Conservation (phyloP, 2,797 vertebrate species). For the Clarias platycephalus region DNA sequence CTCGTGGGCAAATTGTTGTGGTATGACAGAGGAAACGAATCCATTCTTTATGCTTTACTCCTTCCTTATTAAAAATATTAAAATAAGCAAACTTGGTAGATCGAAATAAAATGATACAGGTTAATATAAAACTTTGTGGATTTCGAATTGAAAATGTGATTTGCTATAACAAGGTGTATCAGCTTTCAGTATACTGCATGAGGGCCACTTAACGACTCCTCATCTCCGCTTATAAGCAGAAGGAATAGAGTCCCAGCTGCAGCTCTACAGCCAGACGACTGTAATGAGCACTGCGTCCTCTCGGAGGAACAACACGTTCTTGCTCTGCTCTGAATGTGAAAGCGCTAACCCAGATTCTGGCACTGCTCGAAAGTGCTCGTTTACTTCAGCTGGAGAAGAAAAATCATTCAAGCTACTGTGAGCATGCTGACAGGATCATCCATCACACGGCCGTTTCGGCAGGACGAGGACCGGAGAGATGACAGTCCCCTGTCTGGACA, state of each 20-base stretch:
- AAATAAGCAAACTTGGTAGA: not conserved
- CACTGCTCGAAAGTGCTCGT: slow-evolving; percentile 11
- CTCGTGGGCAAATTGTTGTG: not conserved
- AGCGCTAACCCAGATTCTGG: slow-evolving; percentile 25
- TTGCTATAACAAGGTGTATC: not conserved
- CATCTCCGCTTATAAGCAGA: not conserved
- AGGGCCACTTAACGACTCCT: not conserved
- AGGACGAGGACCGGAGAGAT: not conserved
- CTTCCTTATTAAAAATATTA: not conserved
- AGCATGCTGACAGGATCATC: slow-evolving; percentile 41
- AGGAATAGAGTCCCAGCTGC: not conserved
- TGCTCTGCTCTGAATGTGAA: slow-evolving; percentile 18
- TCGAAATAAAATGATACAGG: not conserved
- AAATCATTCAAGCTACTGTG: slow-evolving; percentile 34
- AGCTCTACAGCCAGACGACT: slow-evolving; percentile 15
- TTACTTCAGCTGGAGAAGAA: slow-evolving; percentile 28
- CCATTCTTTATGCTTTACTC: not conserved
- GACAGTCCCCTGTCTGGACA: slow-evolving; percentile 27
- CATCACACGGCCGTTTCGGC: slow-evolving; percentile 41
- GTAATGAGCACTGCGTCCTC: slow-evolving; percentile 4
- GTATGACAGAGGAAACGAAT: not conserved
- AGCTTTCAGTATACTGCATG: not conserved
- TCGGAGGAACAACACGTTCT: slow-evolving; percentile 8
- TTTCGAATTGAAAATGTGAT: not conserved
- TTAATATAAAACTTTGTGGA: not conserved